phyloP scores from a whole-genome alignment of 2,113 vertebrate species.

The Colaptes auratus region DNA sequence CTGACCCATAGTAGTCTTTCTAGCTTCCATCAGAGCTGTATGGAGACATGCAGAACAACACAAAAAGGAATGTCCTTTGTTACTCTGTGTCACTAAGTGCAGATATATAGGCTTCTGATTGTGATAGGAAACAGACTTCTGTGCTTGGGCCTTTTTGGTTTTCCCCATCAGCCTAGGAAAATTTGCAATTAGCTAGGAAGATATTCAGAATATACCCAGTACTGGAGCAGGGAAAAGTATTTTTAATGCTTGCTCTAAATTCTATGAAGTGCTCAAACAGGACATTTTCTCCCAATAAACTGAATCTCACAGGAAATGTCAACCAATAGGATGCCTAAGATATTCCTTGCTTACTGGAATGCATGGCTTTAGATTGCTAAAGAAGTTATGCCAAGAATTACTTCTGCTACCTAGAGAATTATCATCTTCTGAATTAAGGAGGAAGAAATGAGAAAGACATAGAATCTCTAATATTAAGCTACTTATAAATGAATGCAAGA shows the following conservation, averaged over 20 bases:
- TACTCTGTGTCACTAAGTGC: background rate
- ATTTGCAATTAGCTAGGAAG: background rate
- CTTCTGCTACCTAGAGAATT: background rate
- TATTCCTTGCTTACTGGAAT: background rate
- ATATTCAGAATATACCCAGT: background rate
- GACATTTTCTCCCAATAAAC: background rate
- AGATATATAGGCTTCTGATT: background rate
- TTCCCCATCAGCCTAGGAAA: background rate
- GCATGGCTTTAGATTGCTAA: background rate
- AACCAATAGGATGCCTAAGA: background rate
- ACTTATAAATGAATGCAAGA: background rate
- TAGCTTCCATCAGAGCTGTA: background rate
- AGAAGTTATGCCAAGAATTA: background rate
- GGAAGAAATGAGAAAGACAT: background rate
- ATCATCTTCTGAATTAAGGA: background rate
- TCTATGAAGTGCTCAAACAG: rapidly evolving
- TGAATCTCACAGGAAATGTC: background rate
- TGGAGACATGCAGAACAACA: background rate
- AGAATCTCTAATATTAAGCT: background rate
- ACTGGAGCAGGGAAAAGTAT: background rate
- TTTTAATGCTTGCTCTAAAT: background rate
- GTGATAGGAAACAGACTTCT: background rate
- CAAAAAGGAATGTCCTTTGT: background rate
- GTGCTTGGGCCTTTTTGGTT: background rate
- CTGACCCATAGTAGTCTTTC: background rate